Base-by-base conservation (phyloP, 2,113 vertebrate genomes). In the Paramormyrops kingsleyae region DNA sequence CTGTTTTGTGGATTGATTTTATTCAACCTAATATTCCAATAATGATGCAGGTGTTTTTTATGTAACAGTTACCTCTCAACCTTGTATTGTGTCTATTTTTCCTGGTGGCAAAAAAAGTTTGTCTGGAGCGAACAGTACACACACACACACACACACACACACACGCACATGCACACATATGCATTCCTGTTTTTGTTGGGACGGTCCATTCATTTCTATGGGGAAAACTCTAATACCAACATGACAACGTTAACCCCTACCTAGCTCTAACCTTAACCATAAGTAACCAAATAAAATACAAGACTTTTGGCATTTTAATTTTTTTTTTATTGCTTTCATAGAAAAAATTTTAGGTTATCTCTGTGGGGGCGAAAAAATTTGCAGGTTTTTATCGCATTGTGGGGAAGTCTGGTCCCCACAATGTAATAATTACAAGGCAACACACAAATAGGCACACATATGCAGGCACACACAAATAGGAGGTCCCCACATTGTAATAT, bases 1-100 rank as follows among this genome's bases (percentile, higher is more conserved):
- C 42, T 62, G 24, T 66, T 49, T 50, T 62, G 50, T 87, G 88
- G 89, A 84, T 53, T 53, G 46, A 77, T 74, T 89, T 89, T 83
- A 24, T 83, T 84, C 39, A 47, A 39, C 5, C 15, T 42, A 95
- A 92, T 56, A 94, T 89, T 91, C 92, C 95, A 31, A 4, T 49
- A 52, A 80, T 74, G 62, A 83, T 83, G 39, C 88, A 49, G 12
- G 70, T 39, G 66, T 42, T 83, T 88, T 80, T 80, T 9, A 80
- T 50, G 27, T 19, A 12, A 52, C 6, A 50, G 27, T 52, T 24
- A 35, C 62, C 46, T 19, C 47, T 19, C 47, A 89, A 15, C 47
- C 17, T 27, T 35, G 27, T 74, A 12, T 49, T 21, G 47, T 50
- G n/a, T 87, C n/a, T 87, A 12, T 87, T 53, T 87, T 87, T 2